Evolutionary conservation across 2,113 vertebrate genomes (phyloP), one percentile per base, ranked within the genome.

Genomic region (Cebidichthys violaceus): DNA sequence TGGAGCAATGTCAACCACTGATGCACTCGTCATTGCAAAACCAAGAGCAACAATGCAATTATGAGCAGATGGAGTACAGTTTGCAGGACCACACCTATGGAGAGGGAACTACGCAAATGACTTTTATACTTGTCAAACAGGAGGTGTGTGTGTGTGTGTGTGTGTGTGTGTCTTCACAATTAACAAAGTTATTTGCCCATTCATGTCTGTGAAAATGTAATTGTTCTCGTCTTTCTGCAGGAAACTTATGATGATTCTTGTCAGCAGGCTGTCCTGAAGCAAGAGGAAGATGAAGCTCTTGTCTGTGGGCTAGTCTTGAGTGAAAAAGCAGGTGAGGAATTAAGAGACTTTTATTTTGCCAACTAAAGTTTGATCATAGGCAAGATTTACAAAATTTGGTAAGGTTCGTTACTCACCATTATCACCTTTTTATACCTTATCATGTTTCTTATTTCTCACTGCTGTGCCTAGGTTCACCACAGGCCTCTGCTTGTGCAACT

Each of bases 71-170:
- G 9, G 54, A 70, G 39, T 72, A 69, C 27, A n/a, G n/a, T 86
- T 85, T 79, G 54, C 87, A 75, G 47, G 91, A 92, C 18, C 88
- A 91, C n/a, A 82, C 83, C 61, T 84, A 84, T 50, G 82, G 57
- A 31, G 82, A 85, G 27, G 76, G 47, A 57, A 79, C 81, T 73
- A 71, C 70, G 73, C 83, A 76, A 29, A 78, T 85, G 67, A 41
- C 81, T 24, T 55, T 86, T 52, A 59, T 85, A n/a, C 33, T 79
- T 27, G 65, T 92, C 31, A 93, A 91, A 81, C 83, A 92, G 35
- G 91, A 94, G 89, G 92, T 94, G n/a, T 0, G 84, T 81, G 17
- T 65, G 92, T 94, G 18, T 0, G 82, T 79, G 17, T 61, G 10
- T 4, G 6, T 50, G 3, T 20, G 47, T 20, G 8, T 45, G 24